phyloP scores from a whole-genome alignment of 2,888 invertebrate genomes.

The Drosophila limbata region DNA sequence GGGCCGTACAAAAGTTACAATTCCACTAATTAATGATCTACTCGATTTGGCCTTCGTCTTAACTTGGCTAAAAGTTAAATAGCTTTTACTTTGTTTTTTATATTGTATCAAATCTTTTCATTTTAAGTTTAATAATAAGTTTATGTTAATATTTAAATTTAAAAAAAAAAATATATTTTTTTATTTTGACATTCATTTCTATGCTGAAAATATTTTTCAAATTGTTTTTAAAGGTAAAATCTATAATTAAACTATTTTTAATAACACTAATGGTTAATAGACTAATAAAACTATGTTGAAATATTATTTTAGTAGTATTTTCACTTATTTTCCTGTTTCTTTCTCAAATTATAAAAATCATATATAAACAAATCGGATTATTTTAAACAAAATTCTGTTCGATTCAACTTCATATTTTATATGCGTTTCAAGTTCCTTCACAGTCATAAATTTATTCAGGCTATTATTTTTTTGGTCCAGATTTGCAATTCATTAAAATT shows the following conservation, averaged over 20 bases:
- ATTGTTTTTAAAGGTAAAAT: too few species aligned
- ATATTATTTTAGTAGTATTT: too few species aligned
- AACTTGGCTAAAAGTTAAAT: background rate
- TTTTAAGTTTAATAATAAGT: background rate
- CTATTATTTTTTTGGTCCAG: background rate
- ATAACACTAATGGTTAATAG: too few species aligned
- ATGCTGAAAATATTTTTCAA: too few species aligned
- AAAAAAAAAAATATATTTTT: too few species aligned
- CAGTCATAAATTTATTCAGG: background rate
- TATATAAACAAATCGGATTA: background rate
- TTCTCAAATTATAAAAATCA: too few species aligned
- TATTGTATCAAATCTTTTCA: background rate
- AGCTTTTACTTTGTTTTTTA: background rate
- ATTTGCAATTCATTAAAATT: background rate
- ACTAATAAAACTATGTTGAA: too few species aligned
- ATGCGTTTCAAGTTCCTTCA: background rate
- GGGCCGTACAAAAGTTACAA: background rate
- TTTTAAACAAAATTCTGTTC: background rate
- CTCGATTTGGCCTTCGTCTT: slow-evolving; percentile 2
- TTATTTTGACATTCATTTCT: too few species aligned
- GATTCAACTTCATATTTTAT: background rate
- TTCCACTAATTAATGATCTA: slow-evolving; percentile 5
- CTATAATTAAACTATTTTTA: too few species aligned
- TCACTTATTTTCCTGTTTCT: too few species aligned
- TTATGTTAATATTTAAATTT: too few species aligned